phyloP scores from a whole-genome alignment of 2,797 vertebrate species.

The Intellagama lesueurii region DNA sequence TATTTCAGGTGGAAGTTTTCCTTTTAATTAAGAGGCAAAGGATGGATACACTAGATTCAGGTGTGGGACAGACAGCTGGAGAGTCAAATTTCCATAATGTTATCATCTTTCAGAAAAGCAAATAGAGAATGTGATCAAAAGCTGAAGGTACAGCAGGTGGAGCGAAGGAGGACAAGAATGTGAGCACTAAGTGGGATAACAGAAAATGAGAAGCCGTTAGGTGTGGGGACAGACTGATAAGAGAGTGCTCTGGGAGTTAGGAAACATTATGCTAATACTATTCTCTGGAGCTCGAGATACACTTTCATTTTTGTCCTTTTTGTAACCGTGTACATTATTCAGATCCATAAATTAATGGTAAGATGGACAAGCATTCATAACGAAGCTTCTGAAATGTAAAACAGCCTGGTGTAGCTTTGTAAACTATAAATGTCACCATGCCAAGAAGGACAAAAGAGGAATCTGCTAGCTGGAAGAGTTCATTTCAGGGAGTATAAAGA shows the following conservation, averaged over 20 bases:
- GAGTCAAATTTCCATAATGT: neutral
- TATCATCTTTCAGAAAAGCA: conserved; percentile 10
- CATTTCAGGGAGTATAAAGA: conserved; percentile 4
- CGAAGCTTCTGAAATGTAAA: conserved; percentile 25
- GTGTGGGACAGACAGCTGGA: conserved; percentile 28
- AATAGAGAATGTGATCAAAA: conserved; percentile 41
- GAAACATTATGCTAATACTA: conserved; percentile 20
- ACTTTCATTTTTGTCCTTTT: conserved; percentile 30
- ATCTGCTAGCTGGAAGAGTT: neutral
- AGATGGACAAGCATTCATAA: neutral
- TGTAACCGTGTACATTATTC: conserved; percentile 22
- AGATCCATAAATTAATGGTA: conserved; percentile 18
- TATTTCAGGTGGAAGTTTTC: conserved; percentile 12
- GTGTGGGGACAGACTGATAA: conserved; percentile 26
- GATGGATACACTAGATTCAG: conserved; percentile 20
- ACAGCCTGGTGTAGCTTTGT: neutral
- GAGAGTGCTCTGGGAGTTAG: conserved; percentile 23
- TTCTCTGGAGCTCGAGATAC: neutral
- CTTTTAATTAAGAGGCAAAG: conserved; percentile 5
- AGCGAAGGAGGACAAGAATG: conserved; percentile 38
- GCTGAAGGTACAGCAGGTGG: conserved; percentile 1
- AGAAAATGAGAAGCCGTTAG: conserved; percentile 36
- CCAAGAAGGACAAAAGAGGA: neutral
- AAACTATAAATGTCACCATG: conserved; percentile 8
- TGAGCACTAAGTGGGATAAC: neutral